phyloP scores from a whole-genome alignment of 1,140 invertebrate genomes.

The Zaprionus gabonicus region DNA sequence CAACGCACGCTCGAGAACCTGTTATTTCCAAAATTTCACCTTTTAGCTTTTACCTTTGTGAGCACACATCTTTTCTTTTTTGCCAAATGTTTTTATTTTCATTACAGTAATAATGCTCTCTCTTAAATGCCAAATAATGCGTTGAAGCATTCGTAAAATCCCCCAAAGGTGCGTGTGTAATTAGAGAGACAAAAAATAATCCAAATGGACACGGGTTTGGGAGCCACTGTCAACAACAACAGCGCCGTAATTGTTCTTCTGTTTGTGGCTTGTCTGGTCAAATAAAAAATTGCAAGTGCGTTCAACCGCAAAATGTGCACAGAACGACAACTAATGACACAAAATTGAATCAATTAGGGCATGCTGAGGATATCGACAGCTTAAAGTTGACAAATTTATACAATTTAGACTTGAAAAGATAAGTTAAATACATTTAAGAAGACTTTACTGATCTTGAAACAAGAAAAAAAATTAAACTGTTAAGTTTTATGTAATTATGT shows the following conservation, averaged over 20 bases:
- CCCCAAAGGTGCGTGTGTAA: constrained; percentile 17
- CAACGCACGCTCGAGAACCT: constrained; percentile 12
- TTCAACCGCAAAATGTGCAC: constrained; percentile 16
- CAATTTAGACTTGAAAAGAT: not conserved
- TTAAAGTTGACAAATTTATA: not conserved
- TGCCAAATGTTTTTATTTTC: constrained; percentile 27
- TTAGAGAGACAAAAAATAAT: constrained; percentile 31
- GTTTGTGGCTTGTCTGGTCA: not conserved
- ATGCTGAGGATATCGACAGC: not conserved
- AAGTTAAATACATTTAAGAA: too few relatives aligned
- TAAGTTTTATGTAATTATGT: too few relatives aligned
- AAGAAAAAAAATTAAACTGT: not conserved
- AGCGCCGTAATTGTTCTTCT: constrained; percentile 5
- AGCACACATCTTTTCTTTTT: constrained; percentile 8
- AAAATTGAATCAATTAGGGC: not conserved
- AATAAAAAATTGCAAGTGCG: constrained; percentile 8
- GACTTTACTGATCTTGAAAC: not conserved
- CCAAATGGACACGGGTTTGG: constrained; percentile 15
- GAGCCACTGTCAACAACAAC: not conserved
- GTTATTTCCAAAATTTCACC: constrained; percentile 19
- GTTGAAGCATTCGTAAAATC: constrained; percentile 2
- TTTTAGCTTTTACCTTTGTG: constrained; percentile 16
- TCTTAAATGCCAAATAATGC: constrained; percentile 18
- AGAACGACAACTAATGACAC: not conserved
- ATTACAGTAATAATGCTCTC: constrained; percentile 14